Evolutionary conservation across 2,797 vertebrate species (phyloP).

Genomic region (Botia kubotai): DNA sequence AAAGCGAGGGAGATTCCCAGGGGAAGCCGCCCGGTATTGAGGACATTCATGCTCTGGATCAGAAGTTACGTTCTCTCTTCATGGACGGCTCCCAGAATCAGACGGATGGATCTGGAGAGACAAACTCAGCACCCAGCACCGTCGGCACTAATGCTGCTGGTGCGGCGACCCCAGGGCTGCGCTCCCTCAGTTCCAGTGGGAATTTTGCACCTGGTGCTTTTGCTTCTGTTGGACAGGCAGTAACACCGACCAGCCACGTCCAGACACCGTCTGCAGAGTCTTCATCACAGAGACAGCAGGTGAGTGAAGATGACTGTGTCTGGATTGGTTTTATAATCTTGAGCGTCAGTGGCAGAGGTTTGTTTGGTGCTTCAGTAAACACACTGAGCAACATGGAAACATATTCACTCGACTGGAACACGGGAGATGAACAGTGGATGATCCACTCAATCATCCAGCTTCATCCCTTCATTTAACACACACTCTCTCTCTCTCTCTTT

Average conservation of each 20-base stretch:
- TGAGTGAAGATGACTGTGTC: no score
- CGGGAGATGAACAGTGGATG: no score
- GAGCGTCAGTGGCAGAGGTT: no score
- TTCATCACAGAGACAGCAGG: no score
- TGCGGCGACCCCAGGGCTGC: conserved; percentile 62
- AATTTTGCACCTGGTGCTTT: conserved; percentile 76
- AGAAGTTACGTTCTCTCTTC: conserved; percentile 93
- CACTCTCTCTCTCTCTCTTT: not conserved
- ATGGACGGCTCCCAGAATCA: conserved; percentile 79
- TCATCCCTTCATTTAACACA: not conserved
- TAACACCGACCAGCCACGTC: no score
- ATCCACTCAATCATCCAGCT: no score
- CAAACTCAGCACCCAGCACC: conserved; percentile 77
- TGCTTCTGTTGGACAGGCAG: conserved; percentile 81
- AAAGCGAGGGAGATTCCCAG: conserved; percentile 83
- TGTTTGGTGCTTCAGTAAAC: no score
- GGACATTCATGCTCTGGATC: conserved; percentile 93
- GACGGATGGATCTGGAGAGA: conserved; percentile 75
- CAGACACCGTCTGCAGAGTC: no score
- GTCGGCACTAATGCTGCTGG: conserved; percentile 82
- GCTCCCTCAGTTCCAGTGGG: conserved; percentile 79
- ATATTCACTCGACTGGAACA: no score
- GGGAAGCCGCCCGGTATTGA: conserved; percentile 88
- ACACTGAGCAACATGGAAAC: no score
- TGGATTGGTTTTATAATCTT: no score